These are phyloP conservation scores for Microtus oregoni DNA, from an alignment of 2,113 vertebrate genomes.

Conservation along the genomic window DNA sequence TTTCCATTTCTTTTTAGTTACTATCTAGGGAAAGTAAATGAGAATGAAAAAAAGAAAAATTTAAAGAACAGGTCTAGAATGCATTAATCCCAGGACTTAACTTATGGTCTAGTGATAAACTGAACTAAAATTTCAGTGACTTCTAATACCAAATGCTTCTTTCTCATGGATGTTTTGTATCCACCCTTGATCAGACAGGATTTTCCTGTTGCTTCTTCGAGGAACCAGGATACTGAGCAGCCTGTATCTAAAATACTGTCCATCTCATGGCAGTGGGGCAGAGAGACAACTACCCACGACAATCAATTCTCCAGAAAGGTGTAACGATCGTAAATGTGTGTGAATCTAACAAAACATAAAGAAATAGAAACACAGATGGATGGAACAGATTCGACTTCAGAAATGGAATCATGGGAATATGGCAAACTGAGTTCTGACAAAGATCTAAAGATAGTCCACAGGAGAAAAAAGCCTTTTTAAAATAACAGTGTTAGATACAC, in stretches of 20 bases:
- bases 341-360: conserved; percentile 42
- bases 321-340: not conserved
- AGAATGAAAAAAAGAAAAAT: no score
- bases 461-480: conserved; percentile 28
- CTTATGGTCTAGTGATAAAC: not conserved
- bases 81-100: not conserved
- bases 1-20: conserved; percentile 26
- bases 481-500: not conserved
- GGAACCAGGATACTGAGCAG: not conserved
- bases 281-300: not conserved
- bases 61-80: not conserved
- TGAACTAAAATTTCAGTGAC: not conserved
- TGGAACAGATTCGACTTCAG: not conserved
- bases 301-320: not conserved
- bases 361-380: not conserved
- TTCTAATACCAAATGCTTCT: not conserved
- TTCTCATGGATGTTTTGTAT: not conserved
- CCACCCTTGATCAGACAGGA: not conserved
- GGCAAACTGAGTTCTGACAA: not conserved
- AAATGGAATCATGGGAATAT: not conserved
- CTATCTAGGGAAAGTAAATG: not conserved
- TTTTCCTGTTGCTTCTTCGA: not conserved
- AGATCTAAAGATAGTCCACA: not conserved
- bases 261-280: not conserved
- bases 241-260: not conserved